phyloP scores from a whole-genome alignment of 2,113 vertebrate genomes.

The Anhinga rufa region DNA sequence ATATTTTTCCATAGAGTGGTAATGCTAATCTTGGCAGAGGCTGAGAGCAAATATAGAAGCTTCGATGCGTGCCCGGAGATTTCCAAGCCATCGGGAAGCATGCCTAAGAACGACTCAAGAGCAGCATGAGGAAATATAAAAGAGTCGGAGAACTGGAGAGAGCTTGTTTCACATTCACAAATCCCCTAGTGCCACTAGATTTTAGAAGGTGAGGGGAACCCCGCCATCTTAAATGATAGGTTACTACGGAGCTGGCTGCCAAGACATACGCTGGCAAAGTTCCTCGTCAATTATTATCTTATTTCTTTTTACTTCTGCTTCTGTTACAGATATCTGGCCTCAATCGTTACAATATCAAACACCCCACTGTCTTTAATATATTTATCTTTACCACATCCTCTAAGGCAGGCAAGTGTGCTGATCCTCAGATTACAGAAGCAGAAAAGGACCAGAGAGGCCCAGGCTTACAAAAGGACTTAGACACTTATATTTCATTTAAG shows the following conservation, averaged over 20 bases:
- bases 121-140: slow-evolving; percentile 38
- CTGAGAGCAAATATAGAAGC: slow-evolving; percentile 51
- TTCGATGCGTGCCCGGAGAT: slow-evolving; percentile 34
- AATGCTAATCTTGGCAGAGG: slow-evolving; percentile 46
- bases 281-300: slow-evolving; percentile 42
- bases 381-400: slow-evolving; percentile 40
- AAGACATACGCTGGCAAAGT: slow-evolving; percentile 5
- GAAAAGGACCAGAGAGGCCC: background rate
- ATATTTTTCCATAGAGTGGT: slow-evolving; percentile 43
- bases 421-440: background rate
- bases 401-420: background rate
- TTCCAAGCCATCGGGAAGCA: slow-evolving; percentile 34
- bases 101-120: slow-evolving; percentile 17
- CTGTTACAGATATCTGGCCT: slow-evolving; percentile 15
- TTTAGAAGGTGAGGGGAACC: slow-evolving; percentile 18
- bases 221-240: background rate
- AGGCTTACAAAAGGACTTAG: background rate
- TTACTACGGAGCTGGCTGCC: background rate
- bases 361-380: background rate
- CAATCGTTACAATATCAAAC: background rate
- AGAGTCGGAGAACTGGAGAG: background rate
- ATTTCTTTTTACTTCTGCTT: slow-evolving; percentile 25
- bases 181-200: background rate
- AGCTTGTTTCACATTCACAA: background rate
- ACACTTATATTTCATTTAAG: background rate